Base-by-base conservation (phyloP, 2,113 vertebrate genomes). In the Okapia johnstoni region DNA sequence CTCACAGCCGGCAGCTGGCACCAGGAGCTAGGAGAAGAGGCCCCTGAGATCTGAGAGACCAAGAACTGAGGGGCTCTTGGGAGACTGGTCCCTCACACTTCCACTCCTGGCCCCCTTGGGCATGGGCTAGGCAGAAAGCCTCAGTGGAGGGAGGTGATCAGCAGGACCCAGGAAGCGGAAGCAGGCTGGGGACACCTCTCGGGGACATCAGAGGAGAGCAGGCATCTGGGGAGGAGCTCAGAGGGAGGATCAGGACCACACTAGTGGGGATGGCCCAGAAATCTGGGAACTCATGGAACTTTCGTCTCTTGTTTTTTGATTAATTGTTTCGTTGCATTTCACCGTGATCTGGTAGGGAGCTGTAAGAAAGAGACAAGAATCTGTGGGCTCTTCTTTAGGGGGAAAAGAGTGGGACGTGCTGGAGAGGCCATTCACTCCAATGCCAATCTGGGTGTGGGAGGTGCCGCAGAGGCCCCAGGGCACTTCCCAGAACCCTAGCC, bases 1-100 rank as follows among this genome's bases (percentile, higher is more conserved):
- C 21, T 52, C 11, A 80, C 81, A 91, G 55, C 88, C n/a, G 33
- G 46, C 79, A 95, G 93, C 94, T 94, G 85, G 90, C 60, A 90
- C 30, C 16, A 43, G 66, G 36, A 12, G 3, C 25, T 83, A 5
- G 2, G 36, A 36, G 5, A 60, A 46, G 43, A 52, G 77, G 81
- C 26, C 66, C 28, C 40, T 57, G 55, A 81, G 66, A 76, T 54
- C 55, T 43, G 43, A 66, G 36, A 50, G 43, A 28, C 58, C 90
- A 93, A 57, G 48, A 97, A 92, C n/a, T 7, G 6, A 92, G 66
- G 57, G 70, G 76, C n/a, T 94, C 36, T 73, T 52, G 21, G 88
- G 55, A 97, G 60, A 48, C 43, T 3, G 46, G 30, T 46, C 3
- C 21, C 70, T 76, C 70, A 26, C 36, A 43, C 12, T 76, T 76